Conservation (phyloP, 2,797 vertebrate genomes). For the Acomys russatus region DNA sequence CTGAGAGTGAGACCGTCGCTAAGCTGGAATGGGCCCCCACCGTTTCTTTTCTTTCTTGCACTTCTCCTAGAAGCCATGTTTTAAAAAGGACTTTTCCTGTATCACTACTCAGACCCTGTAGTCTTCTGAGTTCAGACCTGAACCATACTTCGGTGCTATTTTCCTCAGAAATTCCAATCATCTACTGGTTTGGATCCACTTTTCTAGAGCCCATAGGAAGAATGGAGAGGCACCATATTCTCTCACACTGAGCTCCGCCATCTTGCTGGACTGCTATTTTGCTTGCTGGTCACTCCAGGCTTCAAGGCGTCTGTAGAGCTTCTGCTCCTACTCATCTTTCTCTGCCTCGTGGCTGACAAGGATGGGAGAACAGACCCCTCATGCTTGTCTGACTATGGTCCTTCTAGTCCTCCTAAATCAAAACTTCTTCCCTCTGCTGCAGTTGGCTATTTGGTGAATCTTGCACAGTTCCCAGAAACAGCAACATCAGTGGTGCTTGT, state of each 20-base stretch:
- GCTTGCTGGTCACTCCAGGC: background rate
- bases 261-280: background rate
- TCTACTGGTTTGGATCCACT: background rate
- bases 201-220: background rate
- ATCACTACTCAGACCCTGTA: background rate
- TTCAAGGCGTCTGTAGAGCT: background rate
- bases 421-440: background rate
- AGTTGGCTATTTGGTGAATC: background rate
- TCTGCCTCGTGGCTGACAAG: background rate
- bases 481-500: background rate
- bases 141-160: background rate
- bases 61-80: background rate
- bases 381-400: background rate
- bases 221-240: rapidly evolving
- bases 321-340: background rate
- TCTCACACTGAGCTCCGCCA: rapidly evolving
- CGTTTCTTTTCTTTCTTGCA: background rate
- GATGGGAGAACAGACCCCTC: background rate
- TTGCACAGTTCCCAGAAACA: background rate
- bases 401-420: background rate
- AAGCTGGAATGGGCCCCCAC: background rate
- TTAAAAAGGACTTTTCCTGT: background rate
- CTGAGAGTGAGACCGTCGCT: background rate
- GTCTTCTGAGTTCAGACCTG: background rate
- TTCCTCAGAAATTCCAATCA: background rate